Evolutionary conservation across 2,797 vertebrate genomes (phyloP).

Genomic region (Acipenser oxyrinchus): DNA sequence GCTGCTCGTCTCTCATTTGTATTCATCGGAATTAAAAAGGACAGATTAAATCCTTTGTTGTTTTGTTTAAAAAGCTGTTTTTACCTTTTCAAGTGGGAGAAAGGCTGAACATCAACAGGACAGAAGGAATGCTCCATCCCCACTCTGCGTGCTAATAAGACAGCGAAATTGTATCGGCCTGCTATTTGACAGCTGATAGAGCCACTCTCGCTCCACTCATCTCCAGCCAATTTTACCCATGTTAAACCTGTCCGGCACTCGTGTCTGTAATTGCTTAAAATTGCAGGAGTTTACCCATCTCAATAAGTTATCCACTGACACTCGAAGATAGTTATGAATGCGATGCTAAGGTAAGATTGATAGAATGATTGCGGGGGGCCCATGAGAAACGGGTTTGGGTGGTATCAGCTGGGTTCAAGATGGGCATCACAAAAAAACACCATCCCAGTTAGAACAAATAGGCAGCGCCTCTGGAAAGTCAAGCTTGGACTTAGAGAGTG

Average conservation of each 20-base stretch:
- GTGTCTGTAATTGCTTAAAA: neutral
- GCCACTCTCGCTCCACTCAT: neutral
- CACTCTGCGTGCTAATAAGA: slow-evolving; percentile 4
- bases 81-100: slow-evolving; percentile 15
- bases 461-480: too few species aligned
- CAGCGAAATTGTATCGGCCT: neutral
- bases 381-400: too few species aligned
- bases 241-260: neutral
- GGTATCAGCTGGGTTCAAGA: too few species aligned
- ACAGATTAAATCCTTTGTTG: slow-evolving; percentile 20
- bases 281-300: neutral
- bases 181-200: slow-evolving; percentile 8
- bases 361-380: too few species aligned
- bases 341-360: too few species aligned
- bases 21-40: slow-evolving; percentile 19
- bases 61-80: slow-evolving; percentile 16
- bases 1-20: slow-evolving; percentile 17
- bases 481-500: too few species aligned
- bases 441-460: too few species aligned
- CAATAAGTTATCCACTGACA: too few species aligned
- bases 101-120: neutral
- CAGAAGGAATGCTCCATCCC: neutral
- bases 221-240: neutral
- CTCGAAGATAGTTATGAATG: too few species aligned
- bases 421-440: too few species aligned